Evolutionary conservation across 2,888 invertebrate species (phyloP), one percentile per base, ranked within the genome.

Genomic region (Zootermopsis nevadensis): DNA sequence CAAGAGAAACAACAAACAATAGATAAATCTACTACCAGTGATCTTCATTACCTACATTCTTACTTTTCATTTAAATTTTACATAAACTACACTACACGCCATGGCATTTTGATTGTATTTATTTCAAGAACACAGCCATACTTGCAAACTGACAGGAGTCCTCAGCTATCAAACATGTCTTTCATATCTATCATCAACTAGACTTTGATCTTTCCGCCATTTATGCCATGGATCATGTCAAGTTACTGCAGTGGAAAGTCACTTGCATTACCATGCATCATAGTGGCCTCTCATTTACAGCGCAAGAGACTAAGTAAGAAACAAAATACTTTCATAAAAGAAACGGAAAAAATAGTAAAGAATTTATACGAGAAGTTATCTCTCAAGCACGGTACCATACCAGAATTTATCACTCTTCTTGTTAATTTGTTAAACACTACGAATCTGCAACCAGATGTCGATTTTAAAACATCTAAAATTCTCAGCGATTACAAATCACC

Each of bases 391-490:
- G 74, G n/a, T 38, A 74, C 74, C 74, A 77, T 80, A 83, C 80
- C 83, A 83, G 42, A 77, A 48, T 80, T 76, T 81, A 83, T 80
- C 74, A 80, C 67, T 83, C 48, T 79, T 83, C 76, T 83, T 55
- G 53, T 74, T 60, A 83, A 72, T 77, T 55, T 69, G 81, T 66
- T 48, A 81, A 81, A 22, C 19, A 79, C 31, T 66, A 81, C 67
- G 42, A 81, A 69, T n/a, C 35, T 55, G 77, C 76, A 35, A 27
- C 77, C 60, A 77, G 72, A 81, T 74, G 67, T 38, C 55, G 33
- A 69, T 67, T 67, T 42, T n/a, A 79, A 33, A 82, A 33, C 35
- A 80, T 80, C 31, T 79, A 35, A 60, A 80, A 2, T 77, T 35
- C 53, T 66, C 80, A 80, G 55, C 22, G 24, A 77, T 60, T 8